These are phyloP conservation scores for Oryzias curvinotus DNA, from an alignment of 2,113 vertebrate genomes.

Conservation along the genomic window DNA sequence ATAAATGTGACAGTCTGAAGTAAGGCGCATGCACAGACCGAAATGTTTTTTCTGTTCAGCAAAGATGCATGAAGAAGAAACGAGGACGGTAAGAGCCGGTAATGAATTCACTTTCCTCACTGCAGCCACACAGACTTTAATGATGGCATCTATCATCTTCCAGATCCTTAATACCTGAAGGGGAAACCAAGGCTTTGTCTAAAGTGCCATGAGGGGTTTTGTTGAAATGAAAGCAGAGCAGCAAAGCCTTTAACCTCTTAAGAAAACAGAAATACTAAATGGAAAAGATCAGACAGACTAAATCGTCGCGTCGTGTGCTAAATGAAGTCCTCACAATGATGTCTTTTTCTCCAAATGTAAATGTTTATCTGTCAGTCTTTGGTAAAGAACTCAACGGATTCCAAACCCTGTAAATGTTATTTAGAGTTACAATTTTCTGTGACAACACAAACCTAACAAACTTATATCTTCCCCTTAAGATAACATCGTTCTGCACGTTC, in stretches of 20 bases:
- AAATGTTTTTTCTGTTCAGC: background rate
- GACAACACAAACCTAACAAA: too few relatives aligned
- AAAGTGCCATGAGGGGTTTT: too few relatives aligned
- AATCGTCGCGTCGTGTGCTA: too few relatives aligned
- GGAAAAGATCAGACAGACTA: background rate
- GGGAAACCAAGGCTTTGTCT: conserved; percentile 11
- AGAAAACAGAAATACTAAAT: conserved; percentile 1
- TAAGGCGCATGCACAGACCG: background rate
- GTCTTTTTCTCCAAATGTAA: too few relatives aligned
- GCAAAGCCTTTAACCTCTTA: background rate
- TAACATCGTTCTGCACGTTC: too few relatives aligned
- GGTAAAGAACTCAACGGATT: too few relatives aligned
- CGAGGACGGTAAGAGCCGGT: conserved; percentile 1
- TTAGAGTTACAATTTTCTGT: too few relatives aligned
- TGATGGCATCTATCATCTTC: conserved; percentile 12
- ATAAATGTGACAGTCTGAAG: conserved; percentile 15
- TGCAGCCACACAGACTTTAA: conserved; percentile 13
- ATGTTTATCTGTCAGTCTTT: too few relatives aligned
- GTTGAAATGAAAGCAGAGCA: too few relatives aligned
- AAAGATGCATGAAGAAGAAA: background rate
- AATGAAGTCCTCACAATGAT: too few relatives aligned
- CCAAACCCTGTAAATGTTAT: too few relatives aligned
- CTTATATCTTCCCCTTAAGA: too few relatives aligned
- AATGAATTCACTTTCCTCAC: conserved; percentile 8
- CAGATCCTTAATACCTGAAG: conserved; percentile 10